A percentile compares a stretch with the other conserved stretches of the same genome.
Conservation (phyloP, 2,888 invertebrate genomes). For the Xylota segnis region DNA sequence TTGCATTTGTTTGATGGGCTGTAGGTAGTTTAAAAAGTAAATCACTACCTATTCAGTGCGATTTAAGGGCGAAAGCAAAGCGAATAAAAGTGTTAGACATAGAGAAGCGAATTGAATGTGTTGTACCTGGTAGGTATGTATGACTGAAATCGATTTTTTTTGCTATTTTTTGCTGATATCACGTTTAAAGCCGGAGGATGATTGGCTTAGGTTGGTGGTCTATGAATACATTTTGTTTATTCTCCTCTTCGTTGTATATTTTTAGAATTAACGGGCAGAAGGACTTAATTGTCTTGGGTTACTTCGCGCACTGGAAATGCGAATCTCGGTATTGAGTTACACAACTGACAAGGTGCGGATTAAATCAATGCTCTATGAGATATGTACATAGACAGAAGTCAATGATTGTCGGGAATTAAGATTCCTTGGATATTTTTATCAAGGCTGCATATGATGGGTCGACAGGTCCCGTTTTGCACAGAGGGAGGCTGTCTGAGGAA, state of each 20-base stretch:
- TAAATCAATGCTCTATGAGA: too few relatives aligned
- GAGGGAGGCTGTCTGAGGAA: too few relatives aligned
- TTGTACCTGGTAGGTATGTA: constrained; percentile 36
- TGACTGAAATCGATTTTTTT: constrained; percentile 62
- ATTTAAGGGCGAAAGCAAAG: constrained; percentile 52
- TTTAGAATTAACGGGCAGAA: constrained; percentile 17
- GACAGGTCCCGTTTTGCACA: too few relatives aligned
- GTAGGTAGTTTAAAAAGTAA: constrained; percentile 71
- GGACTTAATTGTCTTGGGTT: constrained; percentile 46
- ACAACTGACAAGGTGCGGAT: too few relatives aligned
- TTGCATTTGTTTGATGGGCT: constrained; percentile 69
- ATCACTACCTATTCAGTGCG: constrained; percentile 58
- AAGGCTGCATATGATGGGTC: too few relatives aligned
- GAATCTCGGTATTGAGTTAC: background rate
- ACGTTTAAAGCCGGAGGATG: constrained; percentile 59
- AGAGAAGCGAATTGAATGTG: background rate
- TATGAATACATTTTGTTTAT: constrained; percentile 42
- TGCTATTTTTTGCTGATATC: constrained; percentile 65
- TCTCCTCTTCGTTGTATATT: constrained; percentile 30
- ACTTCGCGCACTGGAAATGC: background rate
- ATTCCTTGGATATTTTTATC: too few relatives aligned
- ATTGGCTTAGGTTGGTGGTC: constrained; percentile 40
- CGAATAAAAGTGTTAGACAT: constrained; percentile 43
- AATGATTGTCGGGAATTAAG: too few relatives aligned
- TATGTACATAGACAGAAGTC: too few relatives aligned